phyloP scores from a whole-genome alignment of 1,140 invertebrate genomes.

The Mamestra configurata region DNA sequence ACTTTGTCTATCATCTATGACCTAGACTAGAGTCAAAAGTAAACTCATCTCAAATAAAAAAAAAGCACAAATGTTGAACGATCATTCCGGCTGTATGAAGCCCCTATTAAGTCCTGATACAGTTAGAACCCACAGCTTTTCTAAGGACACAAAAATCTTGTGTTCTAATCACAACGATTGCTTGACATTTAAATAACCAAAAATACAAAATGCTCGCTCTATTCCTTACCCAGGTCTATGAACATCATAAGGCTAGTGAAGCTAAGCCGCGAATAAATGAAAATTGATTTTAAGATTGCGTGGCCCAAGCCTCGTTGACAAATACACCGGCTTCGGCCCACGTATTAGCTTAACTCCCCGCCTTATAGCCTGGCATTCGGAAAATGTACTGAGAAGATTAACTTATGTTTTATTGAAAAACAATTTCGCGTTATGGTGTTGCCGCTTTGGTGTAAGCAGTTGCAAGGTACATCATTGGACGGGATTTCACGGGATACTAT shows the following conservation, averaged over 20 bases:
- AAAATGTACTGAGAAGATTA: conserved; percentile 43
- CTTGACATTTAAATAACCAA: not conserved
- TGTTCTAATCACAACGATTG: no score
- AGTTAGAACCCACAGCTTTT: no score
- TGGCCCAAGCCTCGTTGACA: conserved; percentile 76
- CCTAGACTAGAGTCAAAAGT: no score
- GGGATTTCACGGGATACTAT: not conserved
- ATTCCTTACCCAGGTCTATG: conserved; percentile 47
- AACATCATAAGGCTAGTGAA: conserved; percentile 63
- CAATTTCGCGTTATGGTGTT: conserved; percentile 8
- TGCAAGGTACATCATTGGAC: not conserved
- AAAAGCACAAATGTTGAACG: no score
- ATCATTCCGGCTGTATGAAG: no score
- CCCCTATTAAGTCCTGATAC: no score
- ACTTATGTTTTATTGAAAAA: conserved; percentile 35
- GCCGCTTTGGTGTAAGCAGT: not conserved
- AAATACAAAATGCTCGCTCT: conserved; percentile 21
- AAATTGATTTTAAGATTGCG: conserved; percentile 87
- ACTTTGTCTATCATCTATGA: no score
- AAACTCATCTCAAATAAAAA: no score
- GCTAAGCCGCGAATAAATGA: conserved; percentile 87
- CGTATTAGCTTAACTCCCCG: conserved; percentile 59
- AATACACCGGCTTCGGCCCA: conserved; percentile 76
- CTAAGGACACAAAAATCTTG: no score
- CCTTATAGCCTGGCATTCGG: conserved; percentile 43